phyloP scores from a whole-genome alignment of 53 echinoderm and acorn worm species.

The Hippasteria phrygiana region DNA sequence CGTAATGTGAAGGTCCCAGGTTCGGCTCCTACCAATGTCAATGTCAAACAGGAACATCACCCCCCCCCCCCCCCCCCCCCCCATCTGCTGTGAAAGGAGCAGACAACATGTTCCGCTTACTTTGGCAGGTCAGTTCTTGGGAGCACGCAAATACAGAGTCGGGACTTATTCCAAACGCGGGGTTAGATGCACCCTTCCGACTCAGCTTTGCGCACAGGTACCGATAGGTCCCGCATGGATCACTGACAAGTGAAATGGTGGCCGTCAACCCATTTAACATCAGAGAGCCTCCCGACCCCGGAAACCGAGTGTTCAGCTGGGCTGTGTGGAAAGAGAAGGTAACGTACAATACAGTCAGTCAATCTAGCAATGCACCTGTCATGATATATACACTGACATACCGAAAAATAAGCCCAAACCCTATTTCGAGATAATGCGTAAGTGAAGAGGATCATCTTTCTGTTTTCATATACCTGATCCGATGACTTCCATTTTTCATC shows the following conservation, averaged over 20 bases:
- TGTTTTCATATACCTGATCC: no score
- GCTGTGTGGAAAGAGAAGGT: neutral
- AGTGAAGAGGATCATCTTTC: no score
- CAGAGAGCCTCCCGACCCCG: neutral
- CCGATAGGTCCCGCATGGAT: conserved; percentile 14
- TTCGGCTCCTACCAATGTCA: no score
- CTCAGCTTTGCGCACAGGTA: conserved; percentile 25
- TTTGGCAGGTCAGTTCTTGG: conserved; percentile 14
- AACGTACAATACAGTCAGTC: neutral
- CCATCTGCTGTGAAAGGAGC: no score
- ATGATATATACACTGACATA: no score
- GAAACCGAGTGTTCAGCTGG: conserved; percentile 18
- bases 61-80: no score
- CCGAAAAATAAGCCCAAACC: no score
- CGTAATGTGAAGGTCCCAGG: no score
- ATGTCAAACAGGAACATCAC: no score
- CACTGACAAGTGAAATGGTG: conserved; percentile 1
- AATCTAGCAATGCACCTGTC: no score
- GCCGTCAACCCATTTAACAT: neutral
- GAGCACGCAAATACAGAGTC: neutral
- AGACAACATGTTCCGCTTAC: conserved; percentile 18
- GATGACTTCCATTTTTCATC: no score
- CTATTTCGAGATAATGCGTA: no score
- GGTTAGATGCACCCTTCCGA: neutral
- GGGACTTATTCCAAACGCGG: neutral